Conservation (phyloP, 2,113 vertebrate species). For the Gila orcuttii region DNA sequence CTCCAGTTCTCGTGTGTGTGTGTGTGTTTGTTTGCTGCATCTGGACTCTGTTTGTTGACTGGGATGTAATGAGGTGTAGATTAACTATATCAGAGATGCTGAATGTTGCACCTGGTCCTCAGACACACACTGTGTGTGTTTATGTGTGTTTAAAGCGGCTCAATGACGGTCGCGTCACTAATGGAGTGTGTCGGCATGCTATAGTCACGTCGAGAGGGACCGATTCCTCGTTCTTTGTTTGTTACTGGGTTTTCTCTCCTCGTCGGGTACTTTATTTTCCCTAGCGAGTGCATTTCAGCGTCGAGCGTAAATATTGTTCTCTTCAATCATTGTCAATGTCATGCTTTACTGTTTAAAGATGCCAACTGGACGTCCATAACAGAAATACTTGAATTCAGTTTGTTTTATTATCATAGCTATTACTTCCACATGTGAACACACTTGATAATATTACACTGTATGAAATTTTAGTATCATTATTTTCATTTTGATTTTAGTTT, state of each 20-base stretch:
- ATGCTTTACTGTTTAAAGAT: conserved; percentile 53
- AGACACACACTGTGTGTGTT: not conserved
- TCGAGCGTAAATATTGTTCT: conserved; percentile 56
- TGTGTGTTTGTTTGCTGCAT: conserved; percentile 48
- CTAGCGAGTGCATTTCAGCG: not conserved
- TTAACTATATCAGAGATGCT: conserved; percentile 52
- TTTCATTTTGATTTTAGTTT: not conserved
- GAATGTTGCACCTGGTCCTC: conserved; percentile 43
- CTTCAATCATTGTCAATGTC: conserved; percentile 61
- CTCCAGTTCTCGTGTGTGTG: not conserved
- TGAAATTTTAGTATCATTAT: not conserved
- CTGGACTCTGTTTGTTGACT: conserved; percentile 54
- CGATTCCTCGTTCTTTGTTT: conserved; percentile 52
- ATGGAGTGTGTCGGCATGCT: conserved; percentile 47
- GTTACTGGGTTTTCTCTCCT: conserved; percentile 53
- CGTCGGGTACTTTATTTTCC: conserved; percentile 30
- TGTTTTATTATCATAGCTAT: not conserved
- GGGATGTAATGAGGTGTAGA: conserved; percentile 56
- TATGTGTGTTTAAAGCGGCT: conserved; percentile 29
- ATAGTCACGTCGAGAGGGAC: conserved; percentile 21
- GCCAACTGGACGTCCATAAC: conserved; percentile 55
- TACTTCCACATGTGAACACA: conserved; percentile 25
- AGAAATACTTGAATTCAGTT: conserved; percentile 16
- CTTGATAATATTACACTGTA: not conserved
- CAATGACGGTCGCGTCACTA: conserved; percentile 29